Conservation (phyloP, 1,140 invertebrate species). For the Liolophura sinensis region DNA sequence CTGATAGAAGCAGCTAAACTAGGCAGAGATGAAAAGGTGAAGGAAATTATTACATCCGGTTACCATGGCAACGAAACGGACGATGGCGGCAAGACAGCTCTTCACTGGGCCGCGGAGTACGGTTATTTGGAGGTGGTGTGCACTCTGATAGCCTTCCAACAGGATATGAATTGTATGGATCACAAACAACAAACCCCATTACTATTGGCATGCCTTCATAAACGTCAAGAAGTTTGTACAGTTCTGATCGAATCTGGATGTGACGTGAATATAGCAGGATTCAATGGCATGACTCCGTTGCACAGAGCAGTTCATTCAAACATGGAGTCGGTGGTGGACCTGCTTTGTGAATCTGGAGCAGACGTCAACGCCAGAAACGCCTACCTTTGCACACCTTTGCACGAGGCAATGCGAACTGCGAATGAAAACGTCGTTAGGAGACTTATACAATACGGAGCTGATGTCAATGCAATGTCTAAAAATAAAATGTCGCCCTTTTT, state of each 20-base stretch:
- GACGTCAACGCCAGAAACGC: constrained; percentile 35
- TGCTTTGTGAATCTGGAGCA: constrained; percentile 42
- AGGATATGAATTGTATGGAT: constrained; percentile 37
- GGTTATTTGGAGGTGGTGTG: constrained; percentile 37
- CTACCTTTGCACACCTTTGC: constrained; percentile 43
- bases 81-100: constrained; percentile 30
- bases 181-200: constrained; percentile 42
- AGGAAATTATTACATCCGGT: constrained; percentile 22
- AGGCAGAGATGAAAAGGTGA: constrained; percentile 34
- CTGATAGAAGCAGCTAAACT: constrained; percentile 41
- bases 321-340: constrained; percentile 32
- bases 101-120: constrained; percentile 49
- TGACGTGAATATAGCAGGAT: constrained; percentile 36
- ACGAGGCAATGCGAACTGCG: constrained; percentile 45
- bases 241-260: constrained; percentile 36
- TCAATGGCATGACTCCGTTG: constrained; percentile 37
- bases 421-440: constrained; percentile 39
- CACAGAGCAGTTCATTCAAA: constrained; percentile 47
- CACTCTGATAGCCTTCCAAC: constrained; percentile 26
- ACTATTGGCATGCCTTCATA: constrained; percentile 43
- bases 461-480: constrained; percentile 37
- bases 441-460: constrained; percentile 35
- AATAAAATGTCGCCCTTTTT: constrained; percentile 44
- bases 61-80: constrained; percentile 23
- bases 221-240: constrained; percentile 36